These are phyloP conservation scores for Lithodes maja DNA, from an alignment of 2,888 invertebrate species.

Conservation along the genomic window DNA sequence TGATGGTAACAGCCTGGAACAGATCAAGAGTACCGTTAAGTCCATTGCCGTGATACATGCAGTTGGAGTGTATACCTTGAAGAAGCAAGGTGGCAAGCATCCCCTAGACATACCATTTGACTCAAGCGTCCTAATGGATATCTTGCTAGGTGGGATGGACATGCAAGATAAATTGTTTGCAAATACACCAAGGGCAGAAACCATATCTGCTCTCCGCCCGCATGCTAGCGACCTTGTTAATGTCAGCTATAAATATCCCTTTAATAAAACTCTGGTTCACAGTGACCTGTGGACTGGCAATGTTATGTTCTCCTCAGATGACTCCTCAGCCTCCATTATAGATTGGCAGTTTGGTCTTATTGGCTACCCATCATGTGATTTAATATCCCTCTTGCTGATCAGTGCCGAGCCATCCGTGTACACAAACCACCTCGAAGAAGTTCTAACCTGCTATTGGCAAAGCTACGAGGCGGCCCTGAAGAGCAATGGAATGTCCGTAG, in stretches of 20 bases:
- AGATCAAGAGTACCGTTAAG: slow-evolving; percentile 37
- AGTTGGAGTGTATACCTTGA: slow-evolving; percentile 35
- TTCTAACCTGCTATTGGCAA: slow-evolving; percentile 58
- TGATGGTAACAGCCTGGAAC: slow-evolving; percentile 33
- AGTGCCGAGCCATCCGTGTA: slow-evolving; percentile 51
- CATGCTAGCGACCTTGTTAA: slow-evolving; percentile 6
- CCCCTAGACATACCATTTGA: slow-evolving; percentile 23
- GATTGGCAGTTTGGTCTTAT: slow-evolving; percentile 66
- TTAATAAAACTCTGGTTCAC: slow-evolving; percentile 59
- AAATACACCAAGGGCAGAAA: slow-evolving; percentile 15
- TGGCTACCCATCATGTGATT: slow-evolving; percentile 57
- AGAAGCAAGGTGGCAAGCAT: slow-evolving; percentile 38
- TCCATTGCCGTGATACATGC: slow-evolving; percentile 64
- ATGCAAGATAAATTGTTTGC: slow-evolving; percentile 38
- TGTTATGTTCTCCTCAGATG: slow-evolving; percentile 56
- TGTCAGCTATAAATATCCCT: slow-evolving; percentile 19
- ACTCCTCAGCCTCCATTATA: slow-evolving; percentile 41
- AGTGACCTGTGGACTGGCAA: slow-evolving; percentile 67
- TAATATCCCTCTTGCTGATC: slow-evolving; percentile 50
- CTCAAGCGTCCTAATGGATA: slow-evolving; percentile 1
- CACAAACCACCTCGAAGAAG: slow-evolving; percentile 44
- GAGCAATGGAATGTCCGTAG: slow-evolving; percentile 36
- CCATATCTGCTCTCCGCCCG: slow-evolving; percentile 27
- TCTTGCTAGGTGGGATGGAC: slow-evolving; percentile 36
- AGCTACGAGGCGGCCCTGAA: slow-evolving; percentile 42